A percentile compares a stretch with the other conserved stretches of the same genome.
Conservation (phyloP, 1,140 invertebrate species). For the Dysdera silvatica region DNA sequence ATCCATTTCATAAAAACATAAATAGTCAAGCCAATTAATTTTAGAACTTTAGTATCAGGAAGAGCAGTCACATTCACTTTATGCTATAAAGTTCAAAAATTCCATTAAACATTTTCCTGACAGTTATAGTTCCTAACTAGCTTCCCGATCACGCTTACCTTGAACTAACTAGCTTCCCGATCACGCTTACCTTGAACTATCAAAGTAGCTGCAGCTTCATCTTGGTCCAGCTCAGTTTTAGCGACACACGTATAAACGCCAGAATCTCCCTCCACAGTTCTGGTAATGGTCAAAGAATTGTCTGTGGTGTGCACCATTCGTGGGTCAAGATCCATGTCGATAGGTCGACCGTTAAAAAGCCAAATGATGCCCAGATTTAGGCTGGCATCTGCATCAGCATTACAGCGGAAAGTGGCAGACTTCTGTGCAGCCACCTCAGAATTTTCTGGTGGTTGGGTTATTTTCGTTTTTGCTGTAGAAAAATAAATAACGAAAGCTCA, state of each 20-base stretch:
- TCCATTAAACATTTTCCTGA: too few relatives aligned
- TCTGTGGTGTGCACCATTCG: slow-evolving; percentile 56
- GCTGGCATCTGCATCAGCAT: slow-evolving; percentile 74
- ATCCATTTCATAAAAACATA: too few relatives aligned
- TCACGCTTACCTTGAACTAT: slow-evolving; percentile 68
- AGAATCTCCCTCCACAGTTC: slow-evolving; percentile 88
- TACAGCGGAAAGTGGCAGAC: slow-evolving; percentile 85
- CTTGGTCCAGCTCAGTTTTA: slow-evolving; percentile 75
- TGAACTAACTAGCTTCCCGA: too few relatives aligned
- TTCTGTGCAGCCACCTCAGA: slow-evolving; percentile 84
- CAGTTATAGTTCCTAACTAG: too few relatives aligned
- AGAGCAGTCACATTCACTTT: too few relatives aligned
- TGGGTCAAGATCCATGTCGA: slow-evolving; percentile 79
- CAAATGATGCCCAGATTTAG: slow-evolving; percentile 75
- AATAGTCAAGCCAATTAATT: too few relatives aligned
- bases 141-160: slow-evolving; percentile 49
- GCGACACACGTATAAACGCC: slow-evolving; percentile 95
- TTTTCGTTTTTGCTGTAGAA: slow-evolving; percentile 62
- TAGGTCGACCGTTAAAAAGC: slow-evolving; percentile 71
- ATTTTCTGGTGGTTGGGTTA: slow-evolving; percentile 75
- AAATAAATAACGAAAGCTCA: not conserved
- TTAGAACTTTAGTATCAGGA: too few relatives aligned
- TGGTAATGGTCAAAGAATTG: slow-evolving; percentile 85
- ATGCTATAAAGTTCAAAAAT: too few relatives aligned
- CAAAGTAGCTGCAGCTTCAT: slow-evolving; percentile 71